Evolutionary conservation across 1,140 invertebrate species (phyloP).

Genomic region (Brachionus paranguensis): DNA sequence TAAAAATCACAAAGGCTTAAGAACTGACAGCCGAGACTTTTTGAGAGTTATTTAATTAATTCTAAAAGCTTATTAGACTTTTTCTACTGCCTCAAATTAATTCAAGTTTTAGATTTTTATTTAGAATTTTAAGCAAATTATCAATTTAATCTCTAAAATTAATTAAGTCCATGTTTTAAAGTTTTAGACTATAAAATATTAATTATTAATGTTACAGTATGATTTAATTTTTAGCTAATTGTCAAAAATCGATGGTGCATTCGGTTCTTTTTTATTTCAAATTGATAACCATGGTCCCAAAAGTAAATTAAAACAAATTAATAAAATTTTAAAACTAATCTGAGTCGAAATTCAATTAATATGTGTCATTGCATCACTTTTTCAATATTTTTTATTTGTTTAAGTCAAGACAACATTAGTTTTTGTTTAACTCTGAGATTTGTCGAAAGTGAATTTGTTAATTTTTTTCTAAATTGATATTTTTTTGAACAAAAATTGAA

Average conservation of each 20-base stretch:
- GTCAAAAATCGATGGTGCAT: background rate
- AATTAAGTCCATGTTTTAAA: background rate
- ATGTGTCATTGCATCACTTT: background rate
- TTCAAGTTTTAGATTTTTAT: background rate
- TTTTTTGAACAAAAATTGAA: background rate
- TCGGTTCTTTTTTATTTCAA: constrained; percentile 42
- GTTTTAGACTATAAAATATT: too few relatives aligned
- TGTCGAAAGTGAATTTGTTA: background rate
- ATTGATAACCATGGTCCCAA: background rate
- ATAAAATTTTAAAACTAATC: background rate
- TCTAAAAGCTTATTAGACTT: background rate
- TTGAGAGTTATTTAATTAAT: background rate
- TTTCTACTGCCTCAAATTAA: background rate
- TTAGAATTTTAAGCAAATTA: too few relatives aligned
- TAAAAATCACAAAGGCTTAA: background rate
- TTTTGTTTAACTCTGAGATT: background rate
- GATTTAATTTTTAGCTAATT: background rate
- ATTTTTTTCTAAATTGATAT: background rate
- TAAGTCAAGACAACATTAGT: background rate
- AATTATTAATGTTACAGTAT: too few relatives aligned
- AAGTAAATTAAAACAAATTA: constrained; percentile 46
- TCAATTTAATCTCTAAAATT: background rate
- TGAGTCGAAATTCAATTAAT: background rate
- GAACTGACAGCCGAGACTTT: background rate
- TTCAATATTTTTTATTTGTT: background rate